A percentile compares a stretch with the other conserved stretches of the same genome.
Conservation (phyloP, 2,888 invertebrate species). For the Prenolepis imparis region DNA sequence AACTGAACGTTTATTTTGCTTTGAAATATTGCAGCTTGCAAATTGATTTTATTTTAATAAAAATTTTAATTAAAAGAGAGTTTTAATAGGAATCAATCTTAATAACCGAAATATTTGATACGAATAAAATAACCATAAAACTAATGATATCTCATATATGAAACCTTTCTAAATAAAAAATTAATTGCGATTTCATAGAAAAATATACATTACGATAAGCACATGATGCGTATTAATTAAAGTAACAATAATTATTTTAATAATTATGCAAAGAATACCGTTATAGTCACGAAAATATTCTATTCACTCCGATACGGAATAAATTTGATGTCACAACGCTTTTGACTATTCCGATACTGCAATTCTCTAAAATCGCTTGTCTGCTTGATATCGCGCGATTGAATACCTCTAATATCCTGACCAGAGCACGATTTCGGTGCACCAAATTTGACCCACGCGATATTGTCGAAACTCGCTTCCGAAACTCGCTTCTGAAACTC, state of each 20-base stretch:
- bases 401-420: constrained; percentile 3
- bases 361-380: background rate
- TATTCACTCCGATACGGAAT: background rate
- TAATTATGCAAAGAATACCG: background rate
- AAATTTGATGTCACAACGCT: background rate
- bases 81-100: background rate
- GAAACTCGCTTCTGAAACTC: constrained; percentile 45
- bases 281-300: background rate
- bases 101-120: constrained; percentile 4
- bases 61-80: constrained; percentile 10
- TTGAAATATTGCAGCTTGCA: background rate
- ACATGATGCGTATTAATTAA: background rate
- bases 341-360: background rate
- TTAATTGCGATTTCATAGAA: background rate
- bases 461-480: constrained; percentile 1
- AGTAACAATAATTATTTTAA: background rate
- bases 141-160: background rate
- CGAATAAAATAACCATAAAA: background rate
- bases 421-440: background rate
- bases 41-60: constrained; percentile 6
- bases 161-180: background rate
- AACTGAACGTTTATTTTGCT: background rate
- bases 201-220: background rate
- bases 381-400: constrained; percentile 2
- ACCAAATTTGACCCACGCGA: background rate